Base-by-base conservation (phyloP, 2,113 vertebrate species). In the Mixornis gularis region DNA sequence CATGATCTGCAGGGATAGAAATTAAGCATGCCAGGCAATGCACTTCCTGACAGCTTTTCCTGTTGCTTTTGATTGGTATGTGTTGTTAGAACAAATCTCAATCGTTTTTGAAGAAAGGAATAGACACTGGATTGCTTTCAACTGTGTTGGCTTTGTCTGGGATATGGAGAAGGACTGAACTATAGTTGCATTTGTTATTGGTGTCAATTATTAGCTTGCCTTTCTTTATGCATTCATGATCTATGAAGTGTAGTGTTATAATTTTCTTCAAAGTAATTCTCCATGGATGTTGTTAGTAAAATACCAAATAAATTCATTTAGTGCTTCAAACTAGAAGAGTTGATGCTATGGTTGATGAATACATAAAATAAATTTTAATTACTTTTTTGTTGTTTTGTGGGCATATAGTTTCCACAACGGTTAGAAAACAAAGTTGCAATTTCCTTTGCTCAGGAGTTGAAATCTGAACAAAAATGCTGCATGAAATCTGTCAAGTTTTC, bases 381-480 rank as follows among this genome's bases (percentile, higher is more conserved):
- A 51, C 4, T 73, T 38, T 10, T 44, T 84, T 72, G 8, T 59
- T 79, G 4, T 46, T 87, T 10, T 74, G 24, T 66, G 38, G 8
- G 17, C 34, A 43, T 55, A 55, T 29, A 58, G 14, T 68, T 85
- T 82, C 74, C 41, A 49, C 7, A 81, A n/a, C 53, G 6, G 21
- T 73, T 55, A 66, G 34, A 74, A 80, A 43, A 73, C 86, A 60
- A 56, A 49, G 38, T 64, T 43, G 12, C 44, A 24, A 7, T 63
- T 92, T 95, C 79, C 34, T 92, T 25, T 89, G 38, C 66, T 92
- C 46, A 49, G 51, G n/a, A 81, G 7, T 26, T 93, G 72, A 95
- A 64, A 76, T 60, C 41, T 86, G 40, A 94, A 63, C 46, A 92
- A 81, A 96, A 89, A 13, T n/a, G 13, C 46, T 80, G 9, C 17